Base-by-base conservation (phyloP, 1,140 invertebrate genomes). In the Drosophila biarmipes region DNA sequence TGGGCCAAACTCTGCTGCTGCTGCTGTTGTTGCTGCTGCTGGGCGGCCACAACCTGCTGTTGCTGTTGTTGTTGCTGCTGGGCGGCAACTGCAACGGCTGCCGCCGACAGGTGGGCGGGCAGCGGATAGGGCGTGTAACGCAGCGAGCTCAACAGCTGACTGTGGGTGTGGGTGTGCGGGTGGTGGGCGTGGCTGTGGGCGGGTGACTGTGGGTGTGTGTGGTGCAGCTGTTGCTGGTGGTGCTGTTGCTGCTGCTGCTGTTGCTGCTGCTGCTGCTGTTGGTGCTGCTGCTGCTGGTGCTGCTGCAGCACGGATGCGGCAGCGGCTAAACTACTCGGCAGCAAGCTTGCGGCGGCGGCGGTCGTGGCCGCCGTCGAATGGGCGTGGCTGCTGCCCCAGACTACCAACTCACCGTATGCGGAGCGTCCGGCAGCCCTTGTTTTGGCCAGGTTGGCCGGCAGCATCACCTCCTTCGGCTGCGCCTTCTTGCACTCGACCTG, bases 401-500 rank as follows among this genome's bases (percentile, higher is more conserved):
- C 95, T 95, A 97, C 95, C 94, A 97, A 97, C 97, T 98, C 97
- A 98, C 97, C 97, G 95, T 98, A 98, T 93, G 96, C 96, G 92
- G 97, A 96, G 93, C 97, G 95, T 81, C 96, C 96, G 78, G 97
- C 96, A 84, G 97, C 97, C 92, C 97, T 95, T 92, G 97, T 98
- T 95, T 98, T 98, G 86, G 97, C 97, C 93, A 97, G 93, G 93
- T 97, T 98, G 67, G 97, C 96, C 84, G 98, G 97, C 92, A 99
- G 95, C 98, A 99, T 99, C 87, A 99, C 98, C 95, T 99, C 98
- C 95, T 99, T 99, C 59, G 98, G 98, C 93, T 99, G 98, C 92
- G 98, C 98, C 94, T 99, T 99, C 95, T 99, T 99, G 94, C 98
- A 99, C 94, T 99, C 98, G 93, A 99, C 98, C 98, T 99, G 94